phyloP scores from a whole-genome alignment of 2,113 vertebrate genomes.

The Sorex fumeus region DNA sequence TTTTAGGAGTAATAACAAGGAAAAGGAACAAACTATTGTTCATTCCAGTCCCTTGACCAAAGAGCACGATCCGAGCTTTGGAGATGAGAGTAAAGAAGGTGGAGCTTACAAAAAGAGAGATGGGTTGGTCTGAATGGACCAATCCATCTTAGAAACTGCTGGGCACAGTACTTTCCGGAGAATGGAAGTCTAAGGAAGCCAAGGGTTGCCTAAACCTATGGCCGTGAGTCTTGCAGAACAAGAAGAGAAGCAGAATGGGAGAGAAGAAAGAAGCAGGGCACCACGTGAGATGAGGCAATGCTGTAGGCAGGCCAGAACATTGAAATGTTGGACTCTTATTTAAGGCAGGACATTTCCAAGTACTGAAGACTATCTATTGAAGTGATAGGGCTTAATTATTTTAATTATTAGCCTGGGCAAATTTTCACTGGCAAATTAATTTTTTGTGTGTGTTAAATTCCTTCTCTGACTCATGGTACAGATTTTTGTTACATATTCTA shows the following conservation, averaged over 20 bases:
- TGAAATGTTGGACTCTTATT: background rate
- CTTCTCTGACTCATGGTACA: constrained; percentile 7
- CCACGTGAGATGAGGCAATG: background rate
- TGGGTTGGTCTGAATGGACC: background rate
- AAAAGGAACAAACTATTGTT: constrained; percentile 25
- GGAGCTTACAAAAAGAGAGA: background rate
- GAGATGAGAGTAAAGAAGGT: constrained; percentile 4
- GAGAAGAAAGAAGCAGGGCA: background rate
- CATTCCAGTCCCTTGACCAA: background rate
- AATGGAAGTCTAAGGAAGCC: constrained; percentile 17
- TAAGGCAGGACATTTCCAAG: constrained; percentile 32
- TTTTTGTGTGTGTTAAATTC: background rate
- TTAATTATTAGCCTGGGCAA: constrained; percentile 39
- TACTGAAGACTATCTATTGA: background rate
- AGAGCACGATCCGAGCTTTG: background rate
- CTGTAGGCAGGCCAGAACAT: background rate
- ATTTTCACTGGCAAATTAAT: constrained; percentile 17
- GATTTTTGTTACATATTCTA: constrained; percentile 65
- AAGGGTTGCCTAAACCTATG: background rate
- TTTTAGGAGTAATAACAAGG: background rate
- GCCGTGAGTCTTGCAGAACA: background rate
- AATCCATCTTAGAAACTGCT: background rate
- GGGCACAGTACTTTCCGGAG: background rate
- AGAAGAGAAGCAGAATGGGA: background rate
- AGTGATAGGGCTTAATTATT: background rate